Base-by-base conservation (phyloP, 2,113 vertebrate genomes). In the Myrmophylax atrothorax region DNA sequence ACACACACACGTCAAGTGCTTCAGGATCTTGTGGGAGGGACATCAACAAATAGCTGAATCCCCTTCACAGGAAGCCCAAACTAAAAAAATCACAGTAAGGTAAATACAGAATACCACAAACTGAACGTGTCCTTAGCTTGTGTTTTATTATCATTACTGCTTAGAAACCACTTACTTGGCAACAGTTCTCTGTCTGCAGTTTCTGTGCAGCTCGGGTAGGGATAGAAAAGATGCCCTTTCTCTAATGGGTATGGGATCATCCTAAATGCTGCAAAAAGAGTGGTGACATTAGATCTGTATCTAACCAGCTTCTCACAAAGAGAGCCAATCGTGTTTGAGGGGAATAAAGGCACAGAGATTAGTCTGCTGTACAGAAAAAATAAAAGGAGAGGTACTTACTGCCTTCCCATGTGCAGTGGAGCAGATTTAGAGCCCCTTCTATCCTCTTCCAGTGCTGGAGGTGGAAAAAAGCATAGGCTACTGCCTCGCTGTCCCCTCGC, bases 381-480 rank as follows among this genome's bases (percentile, higher is more conserved):
- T 50, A 25, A 31, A 58, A 87, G 53, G 35, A 94, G 80, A 50
- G 92, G 81, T 96, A 99, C 99, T 96, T 98, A 99, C 99, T 99
- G 98, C 99, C 99, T 97, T 99, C 99, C 99, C 99, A 99, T 1
- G 99, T 99, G 75, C 99, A 99, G 97, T 99, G 99, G 72, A 99
- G 97, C 88, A 99, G 98, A 93, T 99, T 99, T 79, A 99, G 98
- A 74, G 99, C 99, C 88, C 99, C 99, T 97, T 99, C 99, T 94
- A 99, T 99, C 91, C 99, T 98, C 96, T 99, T 99, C 99, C 99
- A 99, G 97, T 99, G 99, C 97, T 99, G 99, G 87, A 99, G 98
- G 97, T 99, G 99, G 90, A 99, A 99, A 97, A 99, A 99, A 42
- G 99, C 99, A 37, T 99, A 99, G 1, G 99, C 99, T 82, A 99